These are phyloP conservation scores for Alectura lathami DNA, from an alignment of 2,113 vertebrate genomes.

Conservation along the genomic window DNA sequence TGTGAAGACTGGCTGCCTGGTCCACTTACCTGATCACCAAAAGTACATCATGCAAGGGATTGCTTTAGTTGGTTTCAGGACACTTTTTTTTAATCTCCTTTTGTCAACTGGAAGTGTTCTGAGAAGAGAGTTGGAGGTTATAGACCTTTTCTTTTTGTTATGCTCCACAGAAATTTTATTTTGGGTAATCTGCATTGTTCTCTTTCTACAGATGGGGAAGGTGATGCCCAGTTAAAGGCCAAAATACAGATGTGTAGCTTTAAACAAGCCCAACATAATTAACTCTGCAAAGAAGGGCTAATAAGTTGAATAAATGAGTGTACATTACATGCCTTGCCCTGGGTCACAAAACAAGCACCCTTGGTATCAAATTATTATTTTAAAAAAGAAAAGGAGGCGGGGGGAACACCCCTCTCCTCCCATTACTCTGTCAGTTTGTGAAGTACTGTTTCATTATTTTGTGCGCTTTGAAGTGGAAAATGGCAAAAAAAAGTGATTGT, in stretches of 20 bases:
- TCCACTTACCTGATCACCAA: background rate
- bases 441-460: conserved; percentile 18
- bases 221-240: background rate
- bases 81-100: background rate
- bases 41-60: background rate
- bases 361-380: background rate
- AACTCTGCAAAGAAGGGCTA: background rate
- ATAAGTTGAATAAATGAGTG: background rate
- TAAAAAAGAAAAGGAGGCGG: background rate
- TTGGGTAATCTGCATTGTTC: background rate
- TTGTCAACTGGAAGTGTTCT: background rate
- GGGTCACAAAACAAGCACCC: background rate
- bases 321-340: background rate
- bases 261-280: background rate
- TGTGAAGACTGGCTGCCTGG: background rate
- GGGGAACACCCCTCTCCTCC: background rate
- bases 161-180: background rate
- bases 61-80: background rate
- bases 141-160: background rate
- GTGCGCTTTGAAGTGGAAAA: background rate
- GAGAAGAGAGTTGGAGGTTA: background rate
- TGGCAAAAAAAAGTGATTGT: background rate
- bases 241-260: background rate
- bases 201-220: background rate
- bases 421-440: background rate